Evolutionary conservation across 2,888 invertebrate genomes (phyloP).

Genomic region (Uropetala carovei): DNA sequence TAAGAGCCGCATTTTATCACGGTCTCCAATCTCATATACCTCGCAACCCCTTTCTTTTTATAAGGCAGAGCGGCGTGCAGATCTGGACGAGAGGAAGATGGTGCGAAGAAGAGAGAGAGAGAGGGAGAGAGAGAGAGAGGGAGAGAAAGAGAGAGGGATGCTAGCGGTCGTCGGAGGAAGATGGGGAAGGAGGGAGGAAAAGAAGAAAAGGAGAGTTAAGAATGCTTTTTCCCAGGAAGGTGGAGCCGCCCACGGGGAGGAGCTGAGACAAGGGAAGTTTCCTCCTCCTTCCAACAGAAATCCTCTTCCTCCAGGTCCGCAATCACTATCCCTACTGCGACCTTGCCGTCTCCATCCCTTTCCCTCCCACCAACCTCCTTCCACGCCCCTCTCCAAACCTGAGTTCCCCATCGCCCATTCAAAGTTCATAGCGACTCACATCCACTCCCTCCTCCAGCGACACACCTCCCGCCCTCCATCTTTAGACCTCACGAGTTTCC

Average conservation of each 20-base stretch:
- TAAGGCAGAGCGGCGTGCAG: no score
- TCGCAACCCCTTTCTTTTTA: no score
- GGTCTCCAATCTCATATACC: no score
- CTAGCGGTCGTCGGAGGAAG: neutral
- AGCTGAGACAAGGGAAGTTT: constrained; percentile 33
- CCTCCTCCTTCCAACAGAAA: constrained; percentile 15
- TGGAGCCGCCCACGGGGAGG: constrained; percentile 37
- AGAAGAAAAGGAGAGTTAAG: neutral
- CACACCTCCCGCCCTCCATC: neutral
- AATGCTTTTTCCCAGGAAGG: neutral
- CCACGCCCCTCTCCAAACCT: neutral
- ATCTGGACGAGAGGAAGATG: no score
- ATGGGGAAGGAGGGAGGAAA: neutral
- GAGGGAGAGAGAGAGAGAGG: neutral
- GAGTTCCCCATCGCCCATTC: constrained; percentile 1
- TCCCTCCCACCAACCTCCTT: neutral
- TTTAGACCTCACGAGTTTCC: neutral
- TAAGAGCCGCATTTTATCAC: no score
- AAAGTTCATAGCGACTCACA: constrained; percentile 32
- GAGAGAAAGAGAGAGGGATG: no score
- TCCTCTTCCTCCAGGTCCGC: neutral
- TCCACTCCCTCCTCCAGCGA: neutral
- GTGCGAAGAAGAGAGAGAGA: no score
- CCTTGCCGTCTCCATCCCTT: neutral
- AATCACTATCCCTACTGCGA: neutral